A percentile compares a stretch with the other conserved stretches of the same genome.
Conservation (phyloP, 1,140 invertebrate species). For the Maconellicoccus hirsutus region DNA sequence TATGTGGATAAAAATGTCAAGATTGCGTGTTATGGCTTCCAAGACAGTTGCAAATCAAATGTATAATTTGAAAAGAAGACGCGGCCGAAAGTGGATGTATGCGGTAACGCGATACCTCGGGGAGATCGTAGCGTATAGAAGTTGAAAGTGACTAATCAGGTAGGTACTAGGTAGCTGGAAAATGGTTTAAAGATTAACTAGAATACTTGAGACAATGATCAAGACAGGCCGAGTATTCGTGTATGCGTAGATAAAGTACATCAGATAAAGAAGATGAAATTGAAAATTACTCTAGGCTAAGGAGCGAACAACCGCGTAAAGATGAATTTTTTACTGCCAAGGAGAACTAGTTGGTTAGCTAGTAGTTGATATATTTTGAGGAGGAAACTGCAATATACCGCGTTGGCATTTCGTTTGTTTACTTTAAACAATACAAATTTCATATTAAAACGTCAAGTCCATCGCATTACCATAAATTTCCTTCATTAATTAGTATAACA, state of each 20-base stretch:
- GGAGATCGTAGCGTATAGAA: not conserved
- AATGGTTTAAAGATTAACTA: not conserved
- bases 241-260: not conserved
- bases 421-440: too few species aligned
- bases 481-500: too few species aligned
- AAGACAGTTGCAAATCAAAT: slow-evolving; percentile 6
- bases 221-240: not conserved
- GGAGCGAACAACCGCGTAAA: slow-evolving; percentile 15
- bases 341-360: slow-evolving; percentile 2
- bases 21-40: not conserved
- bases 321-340: slow-evolving; percentile 17
- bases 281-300: not conserved
- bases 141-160: slow-evolving; percentile 14
- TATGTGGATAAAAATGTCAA: not conserved
- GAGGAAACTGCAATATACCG: not conserved
- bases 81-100: not conserved
- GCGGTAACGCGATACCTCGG: not conserved
- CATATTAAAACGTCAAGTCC: too few species aligned
- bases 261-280: not conserved
- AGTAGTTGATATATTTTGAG: not conserved
- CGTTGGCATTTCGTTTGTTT: too few species aligned
- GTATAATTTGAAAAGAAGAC: not conserved
- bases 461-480: too few species aligned
- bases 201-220: not conserved
- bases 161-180: slow-evolving; percentile 13